Conservation (phyloP, 2,113 vertebrate genomes). For the Jacana jacana region DNA sequence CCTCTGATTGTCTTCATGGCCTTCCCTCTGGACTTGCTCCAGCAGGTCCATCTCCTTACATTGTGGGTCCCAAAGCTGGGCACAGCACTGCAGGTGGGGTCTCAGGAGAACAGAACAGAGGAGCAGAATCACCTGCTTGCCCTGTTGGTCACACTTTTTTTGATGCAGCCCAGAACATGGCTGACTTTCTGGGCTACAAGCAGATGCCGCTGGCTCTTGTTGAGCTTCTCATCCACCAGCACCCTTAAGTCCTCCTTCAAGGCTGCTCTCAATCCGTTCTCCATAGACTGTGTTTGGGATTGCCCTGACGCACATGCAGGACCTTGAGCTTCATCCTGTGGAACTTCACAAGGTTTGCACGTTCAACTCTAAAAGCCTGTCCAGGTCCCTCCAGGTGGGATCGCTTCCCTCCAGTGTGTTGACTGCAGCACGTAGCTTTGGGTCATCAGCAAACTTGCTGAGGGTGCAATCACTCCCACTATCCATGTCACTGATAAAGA, state of each 20-base stretch:
- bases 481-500: neutral
- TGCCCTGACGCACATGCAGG: neutral
- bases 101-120: neutral
- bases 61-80: neutral
- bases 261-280: neutral
- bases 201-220: neutral
- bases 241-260: neutral
- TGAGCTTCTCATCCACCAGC: neutral
- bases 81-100: neutral
- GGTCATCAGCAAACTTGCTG: neutral
- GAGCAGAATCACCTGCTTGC: neutral
- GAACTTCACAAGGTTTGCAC: neutral
- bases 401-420: neutral
- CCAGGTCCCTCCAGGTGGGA: neutral
- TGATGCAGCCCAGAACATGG: neutral
- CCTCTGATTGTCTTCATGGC: neutral
- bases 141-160: neutral
- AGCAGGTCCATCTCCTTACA: neutral
- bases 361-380: neutral
- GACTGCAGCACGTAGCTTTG: neutral
- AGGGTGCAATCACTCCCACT: neutral
- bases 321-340: neutral
- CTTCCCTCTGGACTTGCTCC: neutral
- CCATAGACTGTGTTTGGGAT: neutral
- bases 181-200: neutral